A percentile compares a stretch with the other conserved stretches of the same genome.
phyloP scores from a whole-genome alignment of 2,888 invertebrate species.

The Stegana nigrithorax region DNA sequence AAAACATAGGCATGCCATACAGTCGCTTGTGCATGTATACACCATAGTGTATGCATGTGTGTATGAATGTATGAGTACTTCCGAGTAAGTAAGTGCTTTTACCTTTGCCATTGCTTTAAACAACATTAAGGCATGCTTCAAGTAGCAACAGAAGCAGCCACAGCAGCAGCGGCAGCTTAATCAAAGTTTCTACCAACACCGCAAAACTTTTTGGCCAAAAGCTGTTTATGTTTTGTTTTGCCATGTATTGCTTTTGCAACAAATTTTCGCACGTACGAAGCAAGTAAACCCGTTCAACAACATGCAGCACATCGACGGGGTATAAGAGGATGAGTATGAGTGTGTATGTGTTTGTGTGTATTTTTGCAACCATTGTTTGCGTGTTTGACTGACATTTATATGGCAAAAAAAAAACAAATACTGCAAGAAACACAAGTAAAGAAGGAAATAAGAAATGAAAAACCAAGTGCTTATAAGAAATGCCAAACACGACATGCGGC shows the following conservation, averaged over 20 bases:
- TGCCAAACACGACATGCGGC: constrained; percentile 19
- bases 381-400: constrained; percentile 56
- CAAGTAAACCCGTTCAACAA: constrained; percentile 42
- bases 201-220: constrained; percentile 3
- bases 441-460: no score
- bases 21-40: constrained; percentile 12
- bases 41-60: not conserved
- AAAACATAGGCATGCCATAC: no score
- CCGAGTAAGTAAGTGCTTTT: constrained; percentile 43
- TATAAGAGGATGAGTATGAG: not conserved
- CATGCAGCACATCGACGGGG: not conserved
- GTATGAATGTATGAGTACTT: not conserved
- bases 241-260: not conserved
- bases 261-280: constrained; percentile 14
- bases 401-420: constrained; percentile 7
- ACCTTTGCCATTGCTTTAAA: not conserved
- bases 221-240: not conserved
- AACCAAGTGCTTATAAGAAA: no score
- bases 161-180: constrained; percentile 49
- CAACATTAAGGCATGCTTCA: constrained; percentile 9
- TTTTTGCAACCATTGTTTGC: no score
- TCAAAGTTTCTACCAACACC: constrained; percentile 42
- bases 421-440: no score
- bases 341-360: not conserved
- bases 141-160: constrained; percentile 38